Evolutionary conservation across 2,888 invertebrate species (phyloP).

Genomic region (Lutraria lutraria): DNA sequence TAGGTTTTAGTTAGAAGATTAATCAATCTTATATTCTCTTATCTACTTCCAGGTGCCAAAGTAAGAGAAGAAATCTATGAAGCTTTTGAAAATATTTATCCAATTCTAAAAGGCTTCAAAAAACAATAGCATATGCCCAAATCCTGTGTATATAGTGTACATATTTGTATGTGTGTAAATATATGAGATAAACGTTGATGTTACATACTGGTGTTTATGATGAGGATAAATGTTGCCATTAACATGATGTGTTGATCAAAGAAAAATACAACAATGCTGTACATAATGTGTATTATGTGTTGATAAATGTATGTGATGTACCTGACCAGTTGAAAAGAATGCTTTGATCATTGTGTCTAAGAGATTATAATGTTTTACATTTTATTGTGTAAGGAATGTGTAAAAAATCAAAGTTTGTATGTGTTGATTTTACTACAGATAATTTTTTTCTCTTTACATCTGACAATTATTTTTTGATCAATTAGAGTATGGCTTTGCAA

Average conservation of each 20-base stretch:
- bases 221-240: not conserved
- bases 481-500: too few relatives aligned
- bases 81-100: conserved; percentile 97
- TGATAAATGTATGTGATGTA: not conserved
- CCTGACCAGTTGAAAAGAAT: too few relatives aligned
- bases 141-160: not conserved
- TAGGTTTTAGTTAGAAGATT: too few relatives aligned
- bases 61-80: conserved; percentile 96
- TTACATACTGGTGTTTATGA: not conserved
- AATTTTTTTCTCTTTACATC: too few relatives aligned
- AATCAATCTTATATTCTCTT: not conserved
- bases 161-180: conserved; percentile 18
- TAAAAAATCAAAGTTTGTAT: too few relatives aligned
- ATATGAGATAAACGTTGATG: not conserved
- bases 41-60: conserved; percentile 92
- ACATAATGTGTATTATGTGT: not conserved
- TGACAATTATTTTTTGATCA: too few relatives aligned
- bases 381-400: too few relatives aligned
- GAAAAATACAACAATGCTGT: not conserved
- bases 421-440: too few relatives aligned
- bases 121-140: conserved; percentile 88
- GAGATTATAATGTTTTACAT: too few relatives aligned
- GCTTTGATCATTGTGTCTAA: too few relatives aligned
- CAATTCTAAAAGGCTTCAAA: conserved; percentile 96
- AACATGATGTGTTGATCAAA: not conserved